Base-by-base conservation (phyloP, 2,797 vertebrate genomes). In the Gymnodraco acuticeps region DNA sequence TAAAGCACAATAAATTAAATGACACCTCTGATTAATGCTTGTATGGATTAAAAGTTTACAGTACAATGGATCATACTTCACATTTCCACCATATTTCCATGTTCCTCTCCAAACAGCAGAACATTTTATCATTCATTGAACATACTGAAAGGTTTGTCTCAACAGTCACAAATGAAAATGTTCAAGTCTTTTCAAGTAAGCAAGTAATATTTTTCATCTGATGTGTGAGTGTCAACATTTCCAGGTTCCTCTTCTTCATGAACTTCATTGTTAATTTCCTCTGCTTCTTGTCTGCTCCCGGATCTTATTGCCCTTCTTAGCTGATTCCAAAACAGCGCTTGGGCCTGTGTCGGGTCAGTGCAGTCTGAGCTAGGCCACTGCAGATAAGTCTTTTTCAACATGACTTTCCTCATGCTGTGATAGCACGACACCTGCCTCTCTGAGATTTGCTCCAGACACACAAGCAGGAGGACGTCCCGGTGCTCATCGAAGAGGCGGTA, bases 401-500 rank as follows among this genome's bases (percentile, higher is more conserved):
- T 95, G 38, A 97, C 92, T 82, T 96, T 97, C 81, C 96, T 95
- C 95, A 98, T 96, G 62, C 94, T 91, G 83, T 97, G 96, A 81
- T 95, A 97, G 45, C 87, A 90, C 0, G 95, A 96, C 64, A 97
- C 80, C 80, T 95, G 94, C 41, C 93, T 89, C 43, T 96, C 88
- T 0, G 94, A 86, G 50, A 97, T 94, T 7, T 88, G 87, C 82
- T 97, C 96, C 82, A 97, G 83, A 72, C 97, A 95, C 56, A 97
- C 88, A 0, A 96, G 92, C 81, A 97, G 92, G 15, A 97, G 94
- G 60, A 97, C 95, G 2, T 97, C 96, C 38, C 93, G 87, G 75
- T 96, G 94, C 77, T 97, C 96, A 8, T 96, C 94, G n/a, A 97
- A 97, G 56, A 97, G 95, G 54, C 95, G 88, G 75, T 96, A 95